Base-by-base conservation (phyloP, 2,888 invertebrate genomes). In the Lamproptera curius region DNA sequence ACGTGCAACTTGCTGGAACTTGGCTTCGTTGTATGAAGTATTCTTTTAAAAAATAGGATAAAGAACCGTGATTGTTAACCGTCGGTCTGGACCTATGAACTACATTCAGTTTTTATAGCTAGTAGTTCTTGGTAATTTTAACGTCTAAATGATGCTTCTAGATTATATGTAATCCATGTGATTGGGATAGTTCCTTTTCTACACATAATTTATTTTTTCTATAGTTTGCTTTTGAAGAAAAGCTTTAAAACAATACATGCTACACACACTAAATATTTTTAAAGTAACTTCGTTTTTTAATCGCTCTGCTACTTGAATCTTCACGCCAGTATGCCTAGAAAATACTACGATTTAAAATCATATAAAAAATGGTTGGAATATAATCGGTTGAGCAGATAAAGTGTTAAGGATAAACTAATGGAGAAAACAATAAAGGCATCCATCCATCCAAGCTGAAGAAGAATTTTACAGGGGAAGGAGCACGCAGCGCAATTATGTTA, bases 401-500 rank as follows among this genome's bases (percentile, higher is more conserved):
- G 2, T 35, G 10, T 13, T 35, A 11, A 14, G 13, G 13, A 14
- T 14, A 35, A 35, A 15, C 8, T 13, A 35, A 33, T n/a, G n/a
- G 11, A 14, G 14, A 35, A 35, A 1, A 35, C 8, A 35, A 35
- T 14, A 14, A 35, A 35, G 2, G 14, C 35, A 11, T 2, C 35
- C 47, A 31, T 44, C 36, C 33, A 40, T 42, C 38, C 40, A 35
- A 36, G 34, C 43, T 40, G 47, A 35, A 17, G 28, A 36, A 52
- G 35, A 36, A 58, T 58, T 56, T 60, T 51, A 58, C 50, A 46
- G n/a, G 54, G 51, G 51, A 57, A 46, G 50, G 49, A 58, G 67
- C 70, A 65, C 70, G 73, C 70, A 69, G 63, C 54, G 54, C 63
- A 59, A 62, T 65, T 60, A 53, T 60, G 39, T 46, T 51, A 55